Conservation (phyloP, 2,113 vertebrate species). For the Barnardius zonarius region DNA sequence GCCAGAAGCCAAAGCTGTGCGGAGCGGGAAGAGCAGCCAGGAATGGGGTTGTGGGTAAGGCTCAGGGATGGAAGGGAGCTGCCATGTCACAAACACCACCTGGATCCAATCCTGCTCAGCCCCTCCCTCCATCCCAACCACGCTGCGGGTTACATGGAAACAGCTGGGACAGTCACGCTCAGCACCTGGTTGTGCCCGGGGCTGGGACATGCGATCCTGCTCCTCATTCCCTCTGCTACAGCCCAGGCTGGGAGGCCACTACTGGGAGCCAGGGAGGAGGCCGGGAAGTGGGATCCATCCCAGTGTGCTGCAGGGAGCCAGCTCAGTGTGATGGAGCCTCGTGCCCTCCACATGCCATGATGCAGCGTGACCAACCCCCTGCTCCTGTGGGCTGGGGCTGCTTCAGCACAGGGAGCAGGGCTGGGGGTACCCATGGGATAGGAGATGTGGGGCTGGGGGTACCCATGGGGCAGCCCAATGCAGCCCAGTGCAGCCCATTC, state of each 20-base stretch:
- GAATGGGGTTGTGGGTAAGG: background rate
- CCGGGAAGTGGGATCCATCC: background rate
- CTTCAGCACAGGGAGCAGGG: background rate
- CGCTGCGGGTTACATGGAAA: fast-evolving
- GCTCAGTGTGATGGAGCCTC: background rate
- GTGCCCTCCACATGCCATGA: fast-evolving
- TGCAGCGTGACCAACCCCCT: fast-evolving
- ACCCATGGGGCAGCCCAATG: background rate
- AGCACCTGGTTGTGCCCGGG: background rate
- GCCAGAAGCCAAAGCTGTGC: background rate
- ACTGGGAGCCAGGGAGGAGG: background rate
- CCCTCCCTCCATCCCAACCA: background rate
- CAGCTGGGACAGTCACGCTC: fast-evolving
- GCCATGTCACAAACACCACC: background rate
- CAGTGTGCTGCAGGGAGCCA: background rate
- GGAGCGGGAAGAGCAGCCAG: background rate
- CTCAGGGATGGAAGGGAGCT: background rate
- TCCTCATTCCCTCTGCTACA: background rate
- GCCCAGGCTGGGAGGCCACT: background rate
- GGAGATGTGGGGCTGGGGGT: background rate
- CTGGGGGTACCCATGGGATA: background rate
- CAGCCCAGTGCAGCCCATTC: background rate
- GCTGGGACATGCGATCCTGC: background rate
- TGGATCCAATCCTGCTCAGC: background rate
- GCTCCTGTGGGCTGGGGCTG: fast-evolving